Percentiles rank a stretch among this genome's conserved stretches.
Evolutionary conservation across 2,113 vertebrate species (phyloP).

Genomic region (Piaya cayana): DNA sequence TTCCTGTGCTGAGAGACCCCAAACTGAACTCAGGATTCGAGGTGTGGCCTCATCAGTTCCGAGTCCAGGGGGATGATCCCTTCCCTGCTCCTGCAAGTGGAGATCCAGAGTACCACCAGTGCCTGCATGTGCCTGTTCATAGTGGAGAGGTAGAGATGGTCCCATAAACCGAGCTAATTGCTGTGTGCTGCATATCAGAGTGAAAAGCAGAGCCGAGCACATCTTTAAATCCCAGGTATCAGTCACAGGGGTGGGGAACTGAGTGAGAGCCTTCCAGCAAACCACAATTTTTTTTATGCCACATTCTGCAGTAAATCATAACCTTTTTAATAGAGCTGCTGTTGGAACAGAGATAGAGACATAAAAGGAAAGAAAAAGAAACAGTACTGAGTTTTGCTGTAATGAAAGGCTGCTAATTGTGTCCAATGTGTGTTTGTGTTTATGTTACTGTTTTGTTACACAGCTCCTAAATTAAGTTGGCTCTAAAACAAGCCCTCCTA

Average conservation of each 20-base stretch:
- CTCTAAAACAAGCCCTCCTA: background rate
- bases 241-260: background rate
- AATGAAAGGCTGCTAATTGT: background rate
- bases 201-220: background rate
- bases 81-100: background rate
- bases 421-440: background rate
- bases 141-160: background rate
- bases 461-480: background rate
- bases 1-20: too few species aligned
- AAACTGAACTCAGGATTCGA: too few species aligned
- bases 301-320: background rate
- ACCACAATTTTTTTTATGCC: background rate
- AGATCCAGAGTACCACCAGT: background rate
- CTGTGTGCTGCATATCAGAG: background rate
- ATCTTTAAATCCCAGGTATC: background rate
- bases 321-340: background rate
- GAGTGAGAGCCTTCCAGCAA: background rate
- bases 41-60: too few species aligned
- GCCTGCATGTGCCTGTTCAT: accelerated
- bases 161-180: background rate
- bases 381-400: background rate
- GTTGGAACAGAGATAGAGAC: background rate
- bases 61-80: too few species aligned
- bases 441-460: background rate
- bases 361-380: background rate